phyloP scores from a whole-genome alignment of 2,113 vertebrate species.

The Oncorhynchus masou region DNA sequence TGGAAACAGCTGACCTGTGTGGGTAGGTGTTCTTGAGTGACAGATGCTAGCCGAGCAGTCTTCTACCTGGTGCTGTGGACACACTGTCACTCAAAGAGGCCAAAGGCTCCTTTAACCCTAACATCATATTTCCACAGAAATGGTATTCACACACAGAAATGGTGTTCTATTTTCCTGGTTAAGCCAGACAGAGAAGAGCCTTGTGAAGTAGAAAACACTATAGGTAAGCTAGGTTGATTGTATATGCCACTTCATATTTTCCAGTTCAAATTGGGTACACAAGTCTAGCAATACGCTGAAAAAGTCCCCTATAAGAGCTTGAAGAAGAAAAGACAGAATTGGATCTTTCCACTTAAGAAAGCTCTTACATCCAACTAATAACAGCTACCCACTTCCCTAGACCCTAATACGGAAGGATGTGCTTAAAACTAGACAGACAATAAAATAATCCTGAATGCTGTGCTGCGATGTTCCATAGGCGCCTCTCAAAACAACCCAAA shows the following conservation, averaged over 20 bases:
- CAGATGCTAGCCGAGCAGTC: slow-evolving; percentile 35
- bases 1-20: slow-evolving; percentile 40
- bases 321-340: too few species aligned
- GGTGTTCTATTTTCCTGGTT: too few species aligned
- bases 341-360: neutral
- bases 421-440: neutral
- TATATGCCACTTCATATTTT: too few species aligned
- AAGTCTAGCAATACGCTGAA: too few species aligned
- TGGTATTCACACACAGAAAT: too few species aligned
- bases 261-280: too few species aligned
- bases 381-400: neutral
- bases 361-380: slow-evolving; percentile 8
- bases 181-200: too few species aligned
- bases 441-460: neutral
- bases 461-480: neutral
- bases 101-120: too few species aligned
- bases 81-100: slow-evolving; percentile 16
- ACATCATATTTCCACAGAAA: too few species aligned
- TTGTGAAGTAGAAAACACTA: too few species aligned
- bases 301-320: too few species aligned
- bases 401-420: neutral
- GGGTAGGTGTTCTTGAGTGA: slow-evolving; percentile 14
- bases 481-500: neutral
- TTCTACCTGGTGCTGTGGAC: slow-evolving; percentile 44
- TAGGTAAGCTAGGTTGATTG: too few species aligned